These are phyloP conservation scores for Gambelia wislizenii DNA, from an alignment of 2,797 vertebrate species.

Conservation along the genomic window DNA sequence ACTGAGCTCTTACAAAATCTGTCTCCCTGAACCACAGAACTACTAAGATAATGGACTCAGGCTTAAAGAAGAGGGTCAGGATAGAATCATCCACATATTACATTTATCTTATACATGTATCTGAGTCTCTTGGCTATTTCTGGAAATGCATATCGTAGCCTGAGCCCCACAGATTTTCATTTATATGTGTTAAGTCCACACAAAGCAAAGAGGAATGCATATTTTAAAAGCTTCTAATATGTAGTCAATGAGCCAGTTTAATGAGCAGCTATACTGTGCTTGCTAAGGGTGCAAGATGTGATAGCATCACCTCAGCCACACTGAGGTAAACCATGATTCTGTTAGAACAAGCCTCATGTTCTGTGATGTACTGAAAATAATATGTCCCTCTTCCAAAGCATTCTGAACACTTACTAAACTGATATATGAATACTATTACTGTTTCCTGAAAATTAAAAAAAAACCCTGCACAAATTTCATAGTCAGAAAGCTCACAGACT, in stretches of 20 bases:
- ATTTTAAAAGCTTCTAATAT: neutral
- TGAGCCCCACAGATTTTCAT: neutral
- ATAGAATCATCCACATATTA: neutral
- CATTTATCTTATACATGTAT: fast-evolving
- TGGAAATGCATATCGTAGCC: neutral
- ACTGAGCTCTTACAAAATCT: neutral
- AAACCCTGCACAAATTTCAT: too few relatives aligned
- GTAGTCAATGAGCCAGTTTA: neutral
- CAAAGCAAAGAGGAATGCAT: neutral
- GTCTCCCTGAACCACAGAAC: neutral
- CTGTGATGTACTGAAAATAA: neutral
- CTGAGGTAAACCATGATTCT: neutral
- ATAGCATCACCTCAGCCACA: neutral
- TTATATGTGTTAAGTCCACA: neutral
- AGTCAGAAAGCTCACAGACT: neutral
- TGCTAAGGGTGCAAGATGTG: neutral
- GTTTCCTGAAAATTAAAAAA: neutral
- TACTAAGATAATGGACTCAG: neutral
- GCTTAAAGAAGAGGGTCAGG: too few relatives aligned
- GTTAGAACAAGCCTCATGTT: neutral
- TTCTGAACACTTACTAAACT: neutral
- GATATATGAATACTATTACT: neutral
- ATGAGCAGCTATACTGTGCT: neutral
- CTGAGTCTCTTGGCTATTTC: neutral
- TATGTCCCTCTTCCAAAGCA: neutral